These are phyloP conservation scores for Apodemia hepburni DNA, from an alignment of 2,888 invertebrate species.

Conservation along the genomic window DNA sequence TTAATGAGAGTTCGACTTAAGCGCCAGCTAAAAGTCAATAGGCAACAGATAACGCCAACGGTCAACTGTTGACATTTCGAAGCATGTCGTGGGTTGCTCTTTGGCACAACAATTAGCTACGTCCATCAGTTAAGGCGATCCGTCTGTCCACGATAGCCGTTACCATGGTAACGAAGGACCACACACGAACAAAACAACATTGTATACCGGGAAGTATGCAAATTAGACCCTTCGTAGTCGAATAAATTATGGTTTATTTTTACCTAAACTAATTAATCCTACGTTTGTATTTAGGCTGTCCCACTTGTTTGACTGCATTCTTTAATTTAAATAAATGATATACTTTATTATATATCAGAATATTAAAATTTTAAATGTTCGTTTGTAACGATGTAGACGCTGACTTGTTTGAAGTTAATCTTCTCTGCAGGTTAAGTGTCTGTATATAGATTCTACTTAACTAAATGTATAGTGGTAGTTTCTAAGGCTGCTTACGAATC, in stretches of 20 bases:
- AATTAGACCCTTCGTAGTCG: slow-evolving; percentile 33
- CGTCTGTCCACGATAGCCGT: slow-evolving; percentile 43
- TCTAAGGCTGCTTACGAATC: neutral
- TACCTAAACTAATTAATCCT: slow-evolving; percentile 12
- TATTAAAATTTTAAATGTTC: no score
- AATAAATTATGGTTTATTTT: slow-evolving; percentile 16
- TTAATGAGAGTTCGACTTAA: slow-evolving; percentile 23
- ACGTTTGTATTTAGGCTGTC: slow-evolving; percentile 3
- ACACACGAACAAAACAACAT: slow-evolving; percentile 63
- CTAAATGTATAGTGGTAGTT: neutral
- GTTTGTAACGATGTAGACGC: no score
- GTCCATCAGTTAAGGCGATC: slow-evolving; percentile 65
- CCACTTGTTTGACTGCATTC: slow-evolving; percentile 16
- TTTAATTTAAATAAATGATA: neutral
- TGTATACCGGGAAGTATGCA: slow-evolving; percentile 40
- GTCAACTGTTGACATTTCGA: slow-evolving; percentile 57
- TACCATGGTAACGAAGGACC: slow-evolving; percentile 69
- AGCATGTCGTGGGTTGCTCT: slow-evolving; percentile 41
- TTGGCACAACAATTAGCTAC: slow-evolving; percentile 63
- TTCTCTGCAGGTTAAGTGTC: no score
- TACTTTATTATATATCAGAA: neutral
- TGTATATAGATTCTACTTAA: neutral
- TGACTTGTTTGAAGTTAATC: no score
- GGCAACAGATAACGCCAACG: slow-evolving; percentile 41
- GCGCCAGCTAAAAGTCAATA: slow-evolving; percentile 27